A percentile compares a stretch with the other conserved stretches of the same genome.
Conservation (phyloP, 2,888 invertebrate species). For the Acheta domesticus region DNA sequence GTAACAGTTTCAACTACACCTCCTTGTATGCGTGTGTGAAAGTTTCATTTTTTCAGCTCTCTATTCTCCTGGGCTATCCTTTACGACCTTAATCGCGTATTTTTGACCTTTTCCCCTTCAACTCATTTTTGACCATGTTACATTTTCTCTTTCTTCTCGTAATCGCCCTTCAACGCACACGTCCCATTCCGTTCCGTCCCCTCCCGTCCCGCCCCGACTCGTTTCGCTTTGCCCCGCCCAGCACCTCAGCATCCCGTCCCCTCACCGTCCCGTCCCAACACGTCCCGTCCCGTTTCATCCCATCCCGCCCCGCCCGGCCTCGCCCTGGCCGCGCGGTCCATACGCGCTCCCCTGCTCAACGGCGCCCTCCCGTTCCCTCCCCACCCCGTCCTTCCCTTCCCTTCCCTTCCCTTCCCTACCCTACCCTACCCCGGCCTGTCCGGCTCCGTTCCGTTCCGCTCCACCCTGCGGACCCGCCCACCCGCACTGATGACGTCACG, state of each 20-base stretch:
- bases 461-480: background rate
- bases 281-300: too few species aligned
- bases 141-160: background rate
- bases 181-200: background rate
- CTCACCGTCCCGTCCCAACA: background rate
- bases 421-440: background rate
- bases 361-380: background rate
- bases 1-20: too few species aligned
- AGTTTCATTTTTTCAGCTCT: too few species aligned
- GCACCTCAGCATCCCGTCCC: background rate
- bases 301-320: background rate
- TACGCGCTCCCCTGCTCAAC: background rate
- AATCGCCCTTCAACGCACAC: background rate
- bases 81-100: too few species aligned
- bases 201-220: background rate
- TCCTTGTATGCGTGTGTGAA: too few species aligned
- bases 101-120: background rate
- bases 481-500: constrained; percentile 6
- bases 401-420: background rate
- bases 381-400: background rate
- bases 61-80: too few species aligned
- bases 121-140: background rate
- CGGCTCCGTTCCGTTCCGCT: background rate
- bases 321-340: background rate
- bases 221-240: background rate